Percentiles rank a stretch among this genome's conserved stretches.
These are phyloP conservation scores for Chouioia cunea DNA, from an alignment of 2,888 invertebrate species.

Conservation along the genomic window DNA sequence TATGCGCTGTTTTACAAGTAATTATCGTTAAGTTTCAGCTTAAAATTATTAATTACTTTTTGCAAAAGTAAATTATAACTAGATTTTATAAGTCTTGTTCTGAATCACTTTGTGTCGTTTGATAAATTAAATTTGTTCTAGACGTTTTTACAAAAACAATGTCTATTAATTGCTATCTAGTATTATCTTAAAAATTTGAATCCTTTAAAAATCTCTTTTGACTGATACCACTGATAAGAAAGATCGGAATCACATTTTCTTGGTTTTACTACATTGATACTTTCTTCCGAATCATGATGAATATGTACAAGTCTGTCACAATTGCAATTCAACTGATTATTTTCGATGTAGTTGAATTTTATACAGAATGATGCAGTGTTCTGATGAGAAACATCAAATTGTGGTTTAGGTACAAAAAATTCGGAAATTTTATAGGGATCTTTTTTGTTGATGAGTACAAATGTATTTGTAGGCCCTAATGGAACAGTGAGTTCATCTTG, in stretches of 20 bases:
- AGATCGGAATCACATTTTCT: constrained; percentile 34
- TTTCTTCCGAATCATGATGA: constrained; percentile 55
- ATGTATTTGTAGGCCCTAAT: constrained; percentile 64
- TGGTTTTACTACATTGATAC: constrained; percentile 32
- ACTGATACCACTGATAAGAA: constrained; percentile 64
- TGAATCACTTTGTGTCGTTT: constrained; percentile 6
- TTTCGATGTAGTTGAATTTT: constrained; percentile 54
- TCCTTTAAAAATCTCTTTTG: constrained; percentile 63
- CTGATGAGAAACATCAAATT: constrained; percentile 53
- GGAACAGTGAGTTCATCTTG: constrained; percentile 62
- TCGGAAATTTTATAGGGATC: constrained; percentile 58
- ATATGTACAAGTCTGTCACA: constrained; percentile 58
- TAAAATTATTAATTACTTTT: constrained; percentile 36
- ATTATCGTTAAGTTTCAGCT: constrained; percentile 4
- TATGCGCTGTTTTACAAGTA: no score
- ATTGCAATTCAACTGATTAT: constrained; percentile 50
- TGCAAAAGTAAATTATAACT: constrained; percentile 23
- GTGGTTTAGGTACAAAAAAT: constrained; percentile 64
- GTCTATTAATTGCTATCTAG: constrained; percentile 13
- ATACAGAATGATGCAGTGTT: constrained; percentile 55
- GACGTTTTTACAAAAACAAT: constrained; percentile 18
- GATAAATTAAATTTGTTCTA: constrained; percentile 7
- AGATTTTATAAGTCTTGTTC: constrained; percentile 23
- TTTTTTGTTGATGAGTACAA: constrained; percentile 62
- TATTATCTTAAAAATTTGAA: constrained; percentile 62